Percentiles rank a stretch among this genome's conserved stretches.
These are phyloP conservation scores for Leptopilina syphax DNA, from an alignment of 2,888 invertebrate species.

Conservation along the genomic window DNA sequence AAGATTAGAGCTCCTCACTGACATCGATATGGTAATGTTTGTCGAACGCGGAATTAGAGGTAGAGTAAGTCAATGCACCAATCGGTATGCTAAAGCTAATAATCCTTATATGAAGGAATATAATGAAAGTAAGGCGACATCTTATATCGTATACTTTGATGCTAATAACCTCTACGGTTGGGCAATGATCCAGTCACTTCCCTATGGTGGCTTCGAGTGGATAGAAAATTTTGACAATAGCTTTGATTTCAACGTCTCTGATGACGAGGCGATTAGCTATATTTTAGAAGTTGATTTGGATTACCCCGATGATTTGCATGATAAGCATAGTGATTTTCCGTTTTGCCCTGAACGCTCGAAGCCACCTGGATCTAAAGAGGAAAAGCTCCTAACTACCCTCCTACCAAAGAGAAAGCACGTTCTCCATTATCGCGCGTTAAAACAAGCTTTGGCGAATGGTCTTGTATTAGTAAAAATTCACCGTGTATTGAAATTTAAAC, in stretches of 20 bases:
- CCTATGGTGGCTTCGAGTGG: conserved; percentile 35
- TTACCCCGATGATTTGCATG: no score
- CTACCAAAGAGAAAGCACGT: conserved; percentile 53
- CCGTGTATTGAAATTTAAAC: conserved; percentile 66
- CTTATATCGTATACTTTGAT: conserved; percentile 25
- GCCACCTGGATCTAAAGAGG: conserved; percentile 48
- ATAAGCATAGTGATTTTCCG: no score
- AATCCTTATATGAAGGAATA: conserved; percentile 8
- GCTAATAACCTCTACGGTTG: conserved; percentile 40
- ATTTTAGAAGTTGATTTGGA: no score
- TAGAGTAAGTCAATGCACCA: conserved; percentile 50
- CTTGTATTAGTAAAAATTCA: conserved; percentile 59
- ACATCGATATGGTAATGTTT: conserved; percentile 22
- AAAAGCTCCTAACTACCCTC: conserved; percentile 62
- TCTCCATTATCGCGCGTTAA: conserved; percentile 57
- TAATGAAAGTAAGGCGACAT: no score
- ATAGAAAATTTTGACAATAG: not conserved
- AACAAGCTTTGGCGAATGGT: conserved; percentile 61
- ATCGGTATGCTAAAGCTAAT: conserved; percentile 56
- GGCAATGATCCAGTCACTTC: conserved; percentile 32
- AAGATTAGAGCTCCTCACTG: conserved; percentile 22
- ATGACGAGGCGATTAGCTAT: conserved; percentile 41
- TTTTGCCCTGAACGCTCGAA: conserved; percentile 58
- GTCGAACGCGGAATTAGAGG: conserved; percentile 20
- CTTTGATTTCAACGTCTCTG: not conserved